phyloP scores from a whole-genome alignment of 92 coral and sea anemone species.

The Anthopleura xanthogrammica region DNA sequence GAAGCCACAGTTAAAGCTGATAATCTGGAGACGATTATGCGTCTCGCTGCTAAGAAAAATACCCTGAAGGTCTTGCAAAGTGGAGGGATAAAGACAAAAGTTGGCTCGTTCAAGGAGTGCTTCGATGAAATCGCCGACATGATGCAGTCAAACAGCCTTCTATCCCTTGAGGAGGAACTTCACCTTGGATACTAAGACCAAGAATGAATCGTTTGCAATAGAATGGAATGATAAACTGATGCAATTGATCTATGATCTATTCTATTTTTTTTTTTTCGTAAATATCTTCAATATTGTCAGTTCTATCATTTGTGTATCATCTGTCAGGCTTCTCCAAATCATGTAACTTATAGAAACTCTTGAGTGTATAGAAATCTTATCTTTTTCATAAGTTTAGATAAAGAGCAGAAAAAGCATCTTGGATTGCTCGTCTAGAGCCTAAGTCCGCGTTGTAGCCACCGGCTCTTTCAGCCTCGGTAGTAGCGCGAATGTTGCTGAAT shows the following conservation, averaged over 20 bases:
- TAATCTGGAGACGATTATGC: slow-evolving; percentile 41
- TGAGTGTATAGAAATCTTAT: background rate
- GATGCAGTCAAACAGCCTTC: slow-evolving; percentile 27
- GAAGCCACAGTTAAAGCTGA: slow-evolving; percentile 37
- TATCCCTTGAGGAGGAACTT: background rate
- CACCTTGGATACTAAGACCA: background rate
- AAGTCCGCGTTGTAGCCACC: slow-evolving; percentile 85
- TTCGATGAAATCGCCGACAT: slow-evolving; percentile 57
- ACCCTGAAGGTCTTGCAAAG: slow-evolving; percentile 37
- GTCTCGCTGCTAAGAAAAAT: slow-evolving; percentile 42
- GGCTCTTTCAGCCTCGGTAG: slow-evolving; percentile 82
- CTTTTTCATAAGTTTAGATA: slow-evolving; percentile 27
- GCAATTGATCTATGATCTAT: no score
- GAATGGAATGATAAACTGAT: no score
- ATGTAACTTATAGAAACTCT: background rate
- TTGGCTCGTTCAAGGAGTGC: slow-evolving; percentile 46
- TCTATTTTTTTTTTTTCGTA: no score
- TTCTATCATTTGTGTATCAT: no score
- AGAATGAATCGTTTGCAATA: background rate
- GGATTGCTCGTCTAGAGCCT: slow-evolving; percentile 90
- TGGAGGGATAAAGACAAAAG: slow-evolving; percentile 34
- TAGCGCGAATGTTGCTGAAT: slow-evolving; percentile 81
- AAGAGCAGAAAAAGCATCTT: slow-evolving; percentile 94
- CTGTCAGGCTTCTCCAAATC: background rate
- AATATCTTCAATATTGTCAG: no score